Conservation (phyloP, 2,113 vertebrate species). For the Sinosuthora webbiana region DNA sequence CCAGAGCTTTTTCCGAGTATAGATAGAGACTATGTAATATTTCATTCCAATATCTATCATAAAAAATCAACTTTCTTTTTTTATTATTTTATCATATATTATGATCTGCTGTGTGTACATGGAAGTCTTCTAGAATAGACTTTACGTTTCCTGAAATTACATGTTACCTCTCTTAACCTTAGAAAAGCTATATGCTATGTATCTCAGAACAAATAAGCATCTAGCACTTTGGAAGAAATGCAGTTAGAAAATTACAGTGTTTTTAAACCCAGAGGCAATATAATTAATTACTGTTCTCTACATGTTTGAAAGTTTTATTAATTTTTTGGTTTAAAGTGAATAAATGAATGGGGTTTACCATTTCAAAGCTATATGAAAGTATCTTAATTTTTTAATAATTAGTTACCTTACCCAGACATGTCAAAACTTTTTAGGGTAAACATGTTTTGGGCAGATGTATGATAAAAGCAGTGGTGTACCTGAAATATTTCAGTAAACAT, state of each 20-base stretch:
- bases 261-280: background rate
- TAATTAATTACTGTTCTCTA: conserved; percentile 35
- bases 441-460: background rate
- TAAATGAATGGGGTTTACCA: background rate
- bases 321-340: conserved; percentile 15
- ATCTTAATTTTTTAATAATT: conserved; percentile 23
- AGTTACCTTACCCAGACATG: background rate
- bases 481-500: background rate
- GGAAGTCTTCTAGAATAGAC: background rate
- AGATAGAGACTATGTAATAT: background rate
- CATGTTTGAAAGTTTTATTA: conserved; percentile 16
- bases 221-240: background rate
- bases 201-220: background rate
- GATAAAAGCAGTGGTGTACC: background rate
- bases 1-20: background rate
- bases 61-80: background rate
- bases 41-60: background rate
- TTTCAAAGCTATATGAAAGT: conserved; percentile 13
- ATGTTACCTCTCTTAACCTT: conserved; percentile 24
- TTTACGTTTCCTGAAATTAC: background rate
- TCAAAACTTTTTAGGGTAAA: background rate
- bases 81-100: background rate
- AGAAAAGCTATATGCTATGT: background rate
- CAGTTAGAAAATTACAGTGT: conserved; percentile 25
- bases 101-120: background rate